A percentile compares a stretch with the other conserved stretches of the same genome.
Evolutionary conservation across 2,888 invertebrate species (phyloP).

Genomic region (Mechanitis messenoides): DNA sequence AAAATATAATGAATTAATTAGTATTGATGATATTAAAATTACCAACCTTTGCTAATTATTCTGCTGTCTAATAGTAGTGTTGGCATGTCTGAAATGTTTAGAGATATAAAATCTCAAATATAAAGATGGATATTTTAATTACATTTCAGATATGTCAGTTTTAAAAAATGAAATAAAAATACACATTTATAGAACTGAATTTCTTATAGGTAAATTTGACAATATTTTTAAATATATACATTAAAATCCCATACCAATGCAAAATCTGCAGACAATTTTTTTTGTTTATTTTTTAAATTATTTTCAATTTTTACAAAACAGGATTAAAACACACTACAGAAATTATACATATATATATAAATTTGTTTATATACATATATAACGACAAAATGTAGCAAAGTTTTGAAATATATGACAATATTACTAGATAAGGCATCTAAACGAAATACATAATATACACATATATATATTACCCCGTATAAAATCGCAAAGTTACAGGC

Average conservation of each 20-base stretch:
- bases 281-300: constrained; percentile 51
- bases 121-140: constrained; percentile 26
- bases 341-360: constrained; percentile 40
- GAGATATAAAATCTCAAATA: too few species aligned
- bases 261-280: constrained; percentile 58
- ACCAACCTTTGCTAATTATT: constrained; percentile 53
- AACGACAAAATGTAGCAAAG: constrained; percentile 68
- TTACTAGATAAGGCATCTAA: constrained; percentile 62
- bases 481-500: constrained; percentile 30
- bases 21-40: constrained; percentile 48
- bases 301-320: constrained; percentile 68
- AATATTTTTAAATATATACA: constrained; percentile 67
- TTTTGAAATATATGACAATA: constrained; percentile 58
- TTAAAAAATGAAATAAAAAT: constrained; percentile 47
- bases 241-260: constrained; percentile 58
- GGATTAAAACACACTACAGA: constrained; percentile 73
- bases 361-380: constrained; percentile 34
- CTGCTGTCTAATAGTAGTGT: constrained; percentile 28
- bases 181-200: constrained; percentile 54
- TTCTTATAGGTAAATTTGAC: constrained; percentile 61
- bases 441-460: constrained; percentile 52
- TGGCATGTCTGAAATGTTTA: constrained; percentile 20
- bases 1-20: constrained; percentile 57
- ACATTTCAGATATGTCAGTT: constrained; percentile 45
- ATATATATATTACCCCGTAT: constrained; percentile 33